Conservation (phyloP, 2,113 vertebrate genomes). For the Leptobrachium ailaonicum region DNA sequence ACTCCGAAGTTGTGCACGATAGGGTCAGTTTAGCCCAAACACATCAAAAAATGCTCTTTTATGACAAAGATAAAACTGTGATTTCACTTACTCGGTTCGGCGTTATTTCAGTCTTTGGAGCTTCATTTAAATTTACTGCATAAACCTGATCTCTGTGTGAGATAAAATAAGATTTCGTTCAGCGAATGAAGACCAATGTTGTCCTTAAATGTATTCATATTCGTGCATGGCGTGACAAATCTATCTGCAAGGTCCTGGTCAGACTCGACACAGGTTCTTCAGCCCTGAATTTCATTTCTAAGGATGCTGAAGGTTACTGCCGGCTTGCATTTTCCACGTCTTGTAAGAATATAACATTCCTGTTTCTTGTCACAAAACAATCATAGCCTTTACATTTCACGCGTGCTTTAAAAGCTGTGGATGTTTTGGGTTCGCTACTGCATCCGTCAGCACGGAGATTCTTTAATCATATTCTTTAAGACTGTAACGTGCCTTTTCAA, state of each 20-base stretch:
- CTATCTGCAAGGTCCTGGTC: constrained; percentile 52
- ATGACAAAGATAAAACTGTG: background rate
- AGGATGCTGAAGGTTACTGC: constrained; percentile 40
- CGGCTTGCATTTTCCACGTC: constrained; percentile 14
- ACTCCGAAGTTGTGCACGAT: too few species aligned
- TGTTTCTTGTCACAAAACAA: background rate
- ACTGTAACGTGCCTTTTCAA: constrained; percentile 50
- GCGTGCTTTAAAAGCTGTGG: background rate
- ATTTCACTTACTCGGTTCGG: constrained; percentile 85
- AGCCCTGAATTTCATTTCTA: constrained; percentile 54
- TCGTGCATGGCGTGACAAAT: constrained; percentile 60
- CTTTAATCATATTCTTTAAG: constrained; percentile 52
- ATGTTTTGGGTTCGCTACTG: background rate
- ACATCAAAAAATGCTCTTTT: too few species aligned
- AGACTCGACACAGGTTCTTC: constrained; percentile 32
- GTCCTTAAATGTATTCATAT: constrained; percentile 38
- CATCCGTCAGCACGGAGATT: constrained; percentile 46
- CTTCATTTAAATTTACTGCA: constrained; percentile 92
- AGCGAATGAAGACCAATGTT: constrained; percentile 46
- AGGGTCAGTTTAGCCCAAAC: too few species aligned
- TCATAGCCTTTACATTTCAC: constrained; percentile 15
- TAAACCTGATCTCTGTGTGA: constrained; percentile 94
- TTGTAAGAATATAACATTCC: constrained; percentile 16
- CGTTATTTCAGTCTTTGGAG: constrained; percentile 90
- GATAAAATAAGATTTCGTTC: constrained; percentile 55